phyloP scores from a whole-genome alignment of 2,113 vertebrate genomes.

The Melanerpes formicivorus region DNA sequence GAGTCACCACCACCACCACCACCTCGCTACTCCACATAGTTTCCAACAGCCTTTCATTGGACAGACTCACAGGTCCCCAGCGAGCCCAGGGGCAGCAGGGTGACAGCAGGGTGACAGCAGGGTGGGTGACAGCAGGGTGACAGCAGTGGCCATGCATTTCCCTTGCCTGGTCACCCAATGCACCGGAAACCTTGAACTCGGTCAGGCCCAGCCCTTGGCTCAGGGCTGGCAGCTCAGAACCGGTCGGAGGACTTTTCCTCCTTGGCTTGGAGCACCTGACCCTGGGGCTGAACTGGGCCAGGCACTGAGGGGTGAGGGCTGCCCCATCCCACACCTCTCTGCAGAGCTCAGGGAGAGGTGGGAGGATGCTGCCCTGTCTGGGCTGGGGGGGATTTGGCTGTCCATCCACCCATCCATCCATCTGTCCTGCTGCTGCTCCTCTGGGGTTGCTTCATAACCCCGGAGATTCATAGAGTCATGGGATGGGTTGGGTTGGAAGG shows the following conservation, averaged over 20 bases:
- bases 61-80: background rate
- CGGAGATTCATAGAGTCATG: rapidly evolving
- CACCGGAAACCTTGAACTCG: background rate
- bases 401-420: too few species aligned
- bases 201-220: background rate
- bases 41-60: background rate
- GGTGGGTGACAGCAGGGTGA: background rate
- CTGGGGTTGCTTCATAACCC: rapidly evolving
- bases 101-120: background rate
- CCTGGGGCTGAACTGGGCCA: background rate
- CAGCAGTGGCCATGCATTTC: background rate
- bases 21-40: background rate
- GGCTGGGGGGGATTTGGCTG: background rate
- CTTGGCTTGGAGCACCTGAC: background rate
- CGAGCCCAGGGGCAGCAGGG: background rate
- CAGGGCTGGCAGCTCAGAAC: background rate
- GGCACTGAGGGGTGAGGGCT: background rate
- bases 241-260: constrained; percentile 31
- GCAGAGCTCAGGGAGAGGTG: background rate
- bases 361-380: background rate
- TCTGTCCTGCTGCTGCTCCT: background rate
- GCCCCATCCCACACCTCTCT: background rate
- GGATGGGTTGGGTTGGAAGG: too few species aligned
- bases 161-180: background rate
- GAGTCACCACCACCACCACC: constrained; percentile 3